Evolutionary conservation across 2,888 invertebrate genomes (phyloP).

Genomic region (Allolobophora icterica): DNA sequence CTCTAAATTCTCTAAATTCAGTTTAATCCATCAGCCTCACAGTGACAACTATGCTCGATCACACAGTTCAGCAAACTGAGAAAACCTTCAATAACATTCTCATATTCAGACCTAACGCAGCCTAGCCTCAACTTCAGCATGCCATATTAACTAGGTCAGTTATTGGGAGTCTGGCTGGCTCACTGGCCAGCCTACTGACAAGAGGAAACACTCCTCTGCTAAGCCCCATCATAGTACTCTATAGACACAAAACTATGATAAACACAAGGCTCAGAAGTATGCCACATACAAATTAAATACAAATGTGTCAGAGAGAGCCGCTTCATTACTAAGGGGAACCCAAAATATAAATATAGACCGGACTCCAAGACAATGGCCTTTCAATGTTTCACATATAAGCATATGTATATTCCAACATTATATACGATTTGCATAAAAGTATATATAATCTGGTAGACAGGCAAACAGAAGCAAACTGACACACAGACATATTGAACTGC

Average conservation of each 20-base stretch:
- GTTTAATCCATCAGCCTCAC: neutral
- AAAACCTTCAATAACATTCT: neutral
- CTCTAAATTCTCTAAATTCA: neutral
- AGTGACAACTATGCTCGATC: neutral
- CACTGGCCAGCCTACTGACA: neutral
- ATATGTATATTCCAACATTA: neutral
- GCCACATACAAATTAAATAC: constrained; percentile 8
- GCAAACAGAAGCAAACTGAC: too few species aligned
- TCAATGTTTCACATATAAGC: too few species aligned
- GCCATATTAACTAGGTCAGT: neutral
- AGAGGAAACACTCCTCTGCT: too few species aligned
- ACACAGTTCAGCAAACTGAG: neutral
- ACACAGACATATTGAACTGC: neutral
- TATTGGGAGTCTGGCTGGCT: neutral
- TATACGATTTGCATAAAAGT: neutral
- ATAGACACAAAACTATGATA: neutral
- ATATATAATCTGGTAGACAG: neutral
- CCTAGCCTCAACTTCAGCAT: neutral
- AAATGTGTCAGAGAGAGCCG: neutral
- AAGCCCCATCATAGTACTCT: neutral
- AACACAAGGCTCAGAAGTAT: neutral
- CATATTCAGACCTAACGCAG: neutral
- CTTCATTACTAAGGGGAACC: neutral
- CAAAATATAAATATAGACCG: neutral
- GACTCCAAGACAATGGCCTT: neutral